Conservation (phyloP, 2,113 vertebrate genomes). For the Indicator maculatus region DNA sequence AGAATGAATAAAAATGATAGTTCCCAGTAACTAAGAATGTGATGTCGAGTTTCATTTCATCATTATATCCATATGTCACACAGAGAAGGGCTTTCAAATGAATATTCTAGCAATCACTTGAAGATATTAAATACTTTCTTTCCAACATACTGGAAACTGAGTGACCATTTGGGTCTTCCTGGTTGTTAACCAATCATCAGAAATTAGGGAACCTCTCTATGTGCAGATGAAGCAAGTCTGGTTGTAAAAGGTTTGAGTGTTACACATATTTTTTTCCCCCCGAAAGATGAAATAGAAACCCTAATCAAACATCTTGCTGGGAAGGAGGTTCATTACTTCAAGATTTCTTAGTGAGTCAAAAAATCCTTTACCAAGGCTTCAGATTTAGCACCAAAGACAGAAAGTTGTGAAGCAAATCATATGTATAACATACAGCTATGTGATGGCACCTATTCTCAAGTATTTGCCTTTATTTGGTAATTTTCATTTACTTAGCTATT, state of each 20-base stretch:
- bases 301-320: neutral
- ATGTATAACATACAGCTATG: neutral
- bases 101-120: neutral
- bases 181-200: neutral
- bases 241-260: neutral
- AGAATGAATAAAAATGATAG: conserved; percentile 26
- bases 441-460: neutral
- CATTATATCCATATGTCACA: neutral
- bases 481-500: neutral
- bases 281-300: neutral
- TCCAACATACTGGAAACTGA: neutral
- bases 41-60: conserved; percentile 3
- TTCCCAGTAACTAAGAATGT: neutral
- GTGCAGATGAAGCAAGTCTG: neutral
- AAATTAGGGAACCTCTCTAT: neutral
- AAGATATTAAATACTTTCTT: neutral
- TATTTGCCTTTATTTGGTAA: neutral
- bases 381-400: neutral
- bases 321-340: neutral
- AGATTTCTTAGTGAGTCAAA: neutral
- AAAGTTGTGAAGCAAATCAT: neutral
- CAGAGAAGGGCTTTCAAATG: neutral
- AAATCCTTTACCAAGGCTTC: neutral
- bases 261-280: neutral
- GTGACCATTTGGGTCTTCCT: neutral